phyloP scores from a whole-genome alignment of 2,797 vertebrate genomes.

The Rhabdophis nuchalis region DNA sequence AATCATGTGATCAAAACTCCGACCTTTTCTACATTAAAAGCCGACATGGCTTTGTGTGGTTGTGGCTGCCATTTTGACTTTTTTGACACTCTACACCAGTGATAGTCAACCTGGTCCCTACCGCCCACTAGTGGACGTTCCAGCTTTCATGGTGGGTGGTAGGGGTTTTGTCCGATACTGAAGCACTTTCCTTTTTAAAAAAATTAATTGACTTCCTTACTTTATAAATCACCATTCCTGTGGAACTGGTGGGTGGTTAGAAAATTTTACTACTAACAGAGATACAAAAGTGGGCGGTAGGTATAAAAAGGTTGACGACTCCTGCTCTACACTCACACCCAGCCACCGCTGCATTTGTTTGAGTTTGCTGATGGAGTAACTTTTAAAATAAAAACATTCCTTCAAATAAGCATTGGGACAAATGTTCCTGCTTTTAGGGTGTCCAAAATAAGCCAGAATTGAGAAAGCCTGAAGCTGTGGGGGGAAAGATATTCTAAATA shows the following conservation, averaged over 20 bases:
- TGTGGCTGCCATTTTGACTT: neutral
- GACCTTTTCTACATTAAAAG: neutral
- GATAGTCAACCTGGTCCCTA: too few relatives aligned
- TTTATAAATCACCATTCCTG: too few relatives aligned
- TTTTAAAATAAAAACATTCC: neutral
- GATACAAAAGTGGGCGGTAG: too few relatives aligned
- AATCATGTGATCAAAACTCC: neutral
- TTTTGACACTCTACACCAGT: neutral
- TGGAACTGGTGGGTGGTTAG: too few relatives aligned
- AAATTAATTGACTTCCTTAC: too few relatives aligned
- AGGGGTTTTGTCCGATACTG: too few relatives aligned
- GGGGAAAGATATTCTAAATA: neutral
- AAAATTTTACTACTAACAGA: too few relatives aligned
- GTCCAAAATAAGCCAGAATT: neutral
- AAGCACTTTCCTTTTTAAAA: too few relatives aligned
- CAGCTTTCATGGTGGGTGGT: too few relatives aligned
- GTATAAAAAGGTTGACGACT: too few relatives aligned
- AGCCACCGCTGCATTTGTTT: neutral
- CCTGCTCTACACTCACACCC: too few relatives aligned
- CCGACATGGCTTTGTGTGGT: neutral
- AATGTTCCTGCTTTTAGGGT: neutral
- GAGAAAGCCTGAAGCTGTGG: neutral
- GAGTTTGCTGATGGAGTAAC: neutral
- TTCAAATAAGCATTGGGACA: neutral
- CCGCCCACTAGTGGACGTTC: too few relatives aligned